phyloP scores from a whole-genome alignment of 1,140 invertebrate species.

The Caenorhabditis tropicalis region DNA sequence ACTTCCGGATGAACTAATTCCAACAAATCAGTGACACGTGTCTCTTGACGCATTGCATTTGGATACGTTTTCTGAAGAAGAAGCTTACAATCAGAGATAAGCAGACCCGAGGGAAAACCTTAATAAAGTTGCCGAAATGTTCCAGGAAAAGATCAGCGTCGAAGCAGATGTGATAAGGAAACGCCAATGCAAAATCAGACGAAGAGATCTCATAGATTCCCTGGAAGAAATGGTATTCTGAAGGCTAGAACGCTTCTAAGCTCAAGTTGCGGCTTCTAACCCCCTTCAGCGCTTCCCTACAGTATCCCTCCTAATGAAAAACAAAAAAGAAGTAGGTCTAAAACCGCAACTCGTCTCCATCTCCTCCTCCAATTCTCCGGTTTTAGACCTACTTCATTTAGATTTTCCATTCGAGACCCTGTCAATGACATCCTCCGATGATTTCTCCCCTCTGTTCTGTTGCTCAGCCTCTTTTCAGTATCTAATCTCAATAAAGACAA shows the following conservation, averaged over 20 bases:
- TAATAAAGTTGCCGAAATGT: constrained; percentile 71
- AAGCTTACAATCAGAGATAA: not conserved
- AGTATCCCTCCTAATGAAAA: no score
- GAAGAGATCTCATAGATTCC: constrained; percentile 49
- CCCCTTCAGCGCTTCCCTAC: no score
- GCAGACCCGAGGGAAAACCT: not conserved
- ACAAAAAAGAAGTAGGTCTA: constrained; percentile 6
- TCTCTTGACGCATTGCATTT: constrained; percentile 58
- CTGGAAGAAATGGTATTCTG: constrained; percentile 6
- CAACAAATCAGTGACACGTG: constrained; percentile 67
- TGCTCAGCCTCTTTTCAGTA: not conserved
- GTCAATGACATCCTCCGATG: no score
- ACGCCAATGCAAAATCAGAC: constrained; percentile 68
- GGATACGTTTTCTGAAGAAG: constrained; percentile 50
- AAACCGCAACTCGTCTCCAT: not conserved
- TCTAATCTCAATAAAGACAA: not conserved
- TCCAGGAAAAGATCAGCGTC: constrained; percentile 70
- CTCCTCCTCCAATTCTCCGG: no score
- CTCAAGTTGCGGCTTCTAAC: no score
- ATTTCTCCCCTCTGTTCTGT: no score
- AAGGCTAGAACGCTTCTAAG: no score
- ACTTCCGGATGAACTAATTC: constrained; percentile 73
- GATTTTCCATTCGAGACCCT: not conserved
- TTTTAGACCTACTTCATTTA: constrained; percentile 1
- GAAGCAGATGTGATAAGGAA: constrained; percentile 74